phyloP scores from a whole-genome alignment of 2,797 vertebrate genomes.

The Amblyraja radiata region DNA sequence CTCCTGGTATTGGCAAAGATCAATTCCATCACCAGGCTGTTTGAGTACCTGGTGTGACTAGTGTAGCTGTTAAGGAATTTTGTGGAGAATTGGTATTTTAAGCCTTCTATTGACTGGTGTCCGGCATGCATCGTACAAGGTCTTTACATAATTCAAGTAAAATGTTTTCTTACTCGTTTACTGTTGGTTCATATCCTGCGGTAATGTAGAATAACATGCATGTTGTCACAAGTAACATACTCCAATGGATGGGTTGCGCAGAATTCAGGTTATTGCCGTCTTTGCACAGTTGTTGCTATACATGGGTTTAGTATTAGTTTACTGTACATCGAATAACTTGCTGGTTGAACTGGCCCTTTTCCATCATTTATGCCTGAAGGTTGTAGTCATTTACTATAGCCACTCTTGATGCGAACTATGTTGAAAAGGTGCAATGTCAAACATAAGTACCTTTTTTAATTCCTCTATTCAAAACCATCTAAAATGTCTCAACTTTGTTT shows the following conservation, averaged over 20 bases:
- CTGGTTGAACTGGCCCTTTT: not conserved
- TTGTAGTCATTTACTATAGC: not conserved
- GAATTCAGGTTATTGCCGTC: not conserved
- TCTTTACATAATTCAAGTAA: not conserved
- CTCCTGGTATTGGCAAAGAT: not conserved
- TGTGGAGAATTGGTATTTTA: not conserved
- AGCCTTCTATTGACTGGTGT: not conserved
- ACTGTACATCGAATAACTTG: conserved; percentile 30
- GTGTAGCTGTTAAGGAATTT: not conserved
- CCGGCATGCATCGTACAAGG: not conserved
- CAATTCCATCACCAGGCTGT: not conserved
- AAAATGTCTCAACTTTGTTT: not conserved
- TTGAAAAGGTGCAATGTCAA: not conserved
- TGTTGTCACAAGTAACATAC: conserved; percentile 47
- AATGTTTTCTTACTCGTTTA: conserved; percentile 69
- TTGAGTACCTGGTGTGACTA: not conserved
- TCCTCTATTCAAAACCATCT: not conserved
- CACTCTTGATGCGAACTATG: not conserved
- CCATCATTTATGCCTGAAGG: not conserved
- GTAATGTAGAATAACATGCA: conserved; percentile 65
- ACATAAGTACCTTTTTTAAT: not conserved
- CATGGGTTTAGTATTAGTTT: conserved; percentile 15
- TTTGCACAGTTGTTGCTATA: not conserved
- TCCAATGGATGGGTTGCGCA: not conserved
- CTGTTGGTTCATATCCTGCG: conserved; percentile 72